Base-by-base conservation (phyloP, 2,113 vertebrate genomes). In the Argyrosomus japonicus region DNA sequence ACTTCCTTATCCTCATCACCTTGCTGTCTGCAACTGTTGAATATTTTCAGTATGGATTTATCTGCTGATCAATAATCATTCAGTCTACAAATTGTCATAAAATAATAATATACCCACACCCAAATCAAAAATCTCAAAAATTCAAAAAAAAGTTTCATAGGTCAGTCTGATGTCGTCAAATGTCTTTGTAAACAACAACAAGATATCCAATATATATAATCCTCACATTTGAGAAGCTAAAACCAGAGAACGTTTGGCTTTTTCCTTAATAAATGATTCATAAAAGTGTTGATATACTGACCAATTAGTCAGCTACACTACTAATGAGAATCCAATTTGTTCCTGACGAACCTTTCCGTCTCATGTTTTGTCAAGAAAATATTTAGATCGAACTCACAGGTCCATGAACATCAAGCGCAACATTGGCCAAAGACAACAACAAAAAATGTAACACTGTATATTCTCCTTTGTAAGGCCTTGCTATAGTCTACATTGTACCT, bases 401-500 rank as follows among this genome's bases (percentile, higher is more conserved):
- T 32, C 53, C 2, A 17, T 12, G 13, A 60, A 25, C 27, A 51
- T 40, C 7, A 12, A 36, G 15, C 18, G 21, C 14, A 43, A 48
- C 58, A 3, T 2, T 0, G 68, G 48, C 17, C 1, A 3, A 25
- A 13, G 25, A 51, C 5, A 6, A 57, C 63, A 53, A 62, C 57
- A 47, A 64, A 60, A 14, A 58, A 43, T 0, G 14, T 48, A 6
- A 3, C 43, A 9, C 6, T 47, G 53, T 17, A 29, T 14, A 19
- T 73, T 29, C 51, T 40, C 7, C 48, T 47, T 48, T 64, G 64
- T 54, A 6, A 17, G 25, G 53, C 77, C 71, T 75, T 3, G 19
- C 45, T 62, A 14, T 12, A 15, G 76, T 36, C 65, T 56, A 68
- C 54, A 62, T 77, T 77, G 63, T 81, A 78, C 56, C 64, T 47